phyloP scores from a whole-genome alignment of 92 coral and sea anemone genomes.

The Porites evermanni region DNA sequence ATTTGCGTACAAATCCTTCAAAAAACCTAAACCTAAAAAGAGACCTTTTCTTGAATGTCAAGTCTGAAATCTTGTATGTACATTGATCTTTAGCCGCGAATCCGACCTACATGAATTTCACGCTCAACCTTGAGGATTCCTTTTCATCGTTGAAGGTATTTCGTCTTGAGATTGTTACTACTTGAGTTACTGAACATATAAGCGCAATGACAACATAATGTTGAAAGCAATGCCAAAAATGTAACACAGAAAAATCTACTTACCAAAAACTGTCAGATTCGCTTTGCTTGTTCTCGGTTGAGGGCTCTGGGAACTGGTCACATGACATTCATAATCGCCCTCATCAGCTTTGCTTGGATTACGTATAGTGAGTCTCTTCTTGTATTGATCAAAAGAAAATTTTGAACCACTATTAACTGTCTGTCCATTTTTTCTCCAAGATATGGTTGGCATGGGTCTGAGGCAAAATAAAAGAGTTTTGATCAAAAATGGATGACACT shows the following conservation, averaged over 20 bases:
- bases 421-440: conserved; percentile 79
- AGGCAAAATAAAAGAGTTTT: neutral
- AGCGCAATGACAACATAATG: too few species aligned
- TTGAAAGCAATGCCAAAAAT: neutral
- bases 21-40: too few species aligned
- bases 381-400: conserved; percentile 51
- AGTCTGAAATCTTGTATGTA: too few species aligned
- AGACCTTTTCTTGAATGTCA: too few species aligned
- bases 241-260: neutral
- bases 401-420: conserved; percentile 56
- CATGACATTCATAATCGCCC: conserved; percentile 81
- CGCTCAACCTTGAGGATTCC: too few species aligned
- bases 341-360: conserved; percentile 73
- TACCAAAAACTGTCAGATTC: conserved; percentile 79
- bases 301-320: conserved; percentile 55
- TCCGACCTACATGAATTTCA: too few species aligned
- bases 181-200: too few species aligned
- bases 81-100: too few species aligned
- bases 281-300: conserved; percentile 69
- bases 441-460: conserved; percentile 91
- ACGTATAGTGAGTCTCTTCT: conserved; percentile 79
- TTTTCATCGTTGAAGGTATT: too few species aligned
- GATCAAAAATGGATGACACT: neutral
- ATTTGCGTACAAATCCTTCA: too few species aligned
- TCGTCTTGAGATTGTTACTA: too few species aligned